Evolutionary conservation across 2,797 vertebrate genomes (phyloP).

Genomic region (Avahi laniger): DNA sequence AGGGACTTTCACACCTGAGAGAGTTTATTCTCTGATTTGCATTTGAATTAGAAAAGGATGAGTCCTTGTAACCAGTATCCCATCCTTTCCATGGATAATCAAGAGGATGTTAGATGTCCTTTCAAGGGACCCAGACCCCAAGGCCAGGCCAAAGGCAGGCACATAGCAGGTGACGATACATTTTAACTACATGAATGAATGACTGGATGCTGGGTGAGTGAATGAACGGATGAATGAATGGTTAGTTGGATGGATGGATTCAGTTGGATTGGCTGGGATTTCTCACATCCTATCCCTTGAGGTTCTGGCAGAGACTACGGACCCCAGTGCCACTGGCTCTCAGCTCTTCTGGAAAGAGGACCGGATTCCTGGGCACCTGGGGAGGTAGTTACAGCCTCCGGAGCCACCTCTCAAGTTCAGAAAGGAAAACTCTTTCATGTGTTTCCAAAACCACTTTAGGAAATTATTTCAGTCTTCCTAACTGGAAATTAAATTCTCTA

Average conservation of each 20-base stretch:
- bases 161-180: background rate
- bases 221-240: background rate
- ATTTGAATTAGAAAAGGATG: background rate
- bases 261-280: background rate
- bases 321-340: background rate
- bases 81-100: background rate
- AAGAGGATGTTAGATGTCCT: background rate
- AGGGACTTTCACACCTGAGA: background rate
- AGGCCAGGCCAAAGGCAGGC: background rate
- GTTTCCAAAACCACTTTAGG: slow-evolving; percentile 40
- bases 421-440: background rate
- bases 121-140: background rate
- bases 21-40: background rate
- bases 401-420: background rate
- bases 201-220: background rate
- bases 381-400: background rate
- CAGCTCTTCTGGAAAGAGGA: background rate
- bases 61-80: background rate
- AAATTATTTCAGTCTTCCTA: background rate
- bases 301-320: background rate
- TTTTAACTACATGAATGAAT: background rate
- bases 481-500: background rate
- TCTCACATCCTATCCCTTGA: background rate
- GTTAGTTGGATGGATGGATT: background rate
- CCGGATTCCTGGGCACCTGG: background rate